Percentiles rank a stretch among this genome's conserved stretches.
phyloP scores from a whole-genome alignment of 2,797 vertebrate species.

The Chanos chanos region DNA sequence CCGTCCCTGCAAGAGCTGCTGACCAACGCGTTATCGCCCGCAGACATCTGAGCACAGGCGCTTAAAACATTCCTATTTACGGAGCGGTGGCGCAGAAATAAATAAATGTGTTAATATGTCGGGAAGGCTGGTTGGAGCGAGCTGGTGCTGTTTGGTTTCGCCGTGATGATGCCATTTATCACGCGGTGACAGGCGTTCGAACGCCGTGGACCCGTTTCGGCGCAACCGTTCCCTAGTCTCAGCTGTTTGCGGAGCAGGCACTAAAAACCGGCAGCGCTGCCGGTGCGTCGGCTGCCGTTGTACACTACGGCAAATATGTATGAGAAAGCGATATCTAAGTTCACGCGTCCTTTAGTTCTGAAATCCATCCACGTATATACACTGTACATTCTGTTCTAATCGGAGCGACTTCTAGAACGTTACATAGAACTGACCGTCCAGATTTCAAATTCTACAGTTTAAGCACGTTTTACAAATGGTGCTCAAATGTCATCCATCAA shows the following conservation, averaged over 20 bases:
- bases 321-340: too few species aligned
- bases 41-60: slow-evolving; percentile 39
- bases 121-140: slow-evolving; percentile 41
- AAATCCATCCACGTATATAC: too few species aligned
- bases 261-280: slow-evolving; percentile 11
- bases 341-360: too few species aligned
- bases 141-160: slow-evolving; percentile 48
- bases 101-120: slow-evolving; percentile 53
- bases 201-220: slow-evolving; percentile 32
- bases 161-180: slow-evolving; percentile 57
- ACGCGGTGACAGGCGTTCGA: slow-evolving; percentile 45
- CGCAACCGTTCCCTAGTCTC: slow-evolving; percentile 37
- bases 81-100: slow-evolving; percentile 44
- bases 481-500: too few species aligned
- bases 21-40: slow-evolving; percentile 41
- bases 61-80: slow-evolving; percentile 50
- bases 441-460: too few species aligned
- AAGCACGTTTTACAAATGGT: too few species aligned
- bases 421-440: too few species aligned
- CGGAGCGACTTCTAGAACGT: too few species aligned
- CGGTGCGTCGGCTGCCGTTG: too few species aligned
- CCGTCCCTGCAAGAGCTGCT: slow-evolving; percentile 29
- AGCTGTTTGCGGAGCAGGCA: slow-evolving; percentile 43
- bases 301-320: too few species aligned
- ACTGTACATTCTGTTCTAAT: too few species aligned